These are phyloP conservation scores for Uloborus diversus DNA, from an alignment of 1,140 invertebrate species.

Conservation along the genomic window DNA sequence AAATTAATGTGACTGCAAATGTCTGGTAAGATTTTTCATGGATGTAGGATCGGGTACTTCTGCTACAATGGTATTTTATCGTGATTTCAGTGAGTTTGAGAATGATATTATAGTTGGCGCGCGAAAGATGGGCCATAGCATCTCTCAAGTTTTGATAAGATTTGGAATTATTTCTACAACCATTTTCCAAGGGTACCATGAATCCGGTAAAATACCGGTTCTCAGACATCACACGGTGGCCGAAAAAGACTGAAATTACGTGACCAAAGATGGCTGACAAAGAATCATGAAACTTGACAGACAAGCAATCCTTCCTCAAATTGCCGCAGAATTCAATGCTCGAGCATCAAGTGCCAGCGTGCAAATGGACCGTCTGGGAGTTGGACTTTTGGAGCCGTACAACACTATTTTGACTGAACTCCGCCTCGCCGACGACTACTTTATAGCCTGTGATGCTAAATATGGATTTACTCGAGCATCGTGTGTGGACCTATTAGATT, in stretches of 20 bases:
- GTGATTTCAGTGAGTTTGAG: neutral
- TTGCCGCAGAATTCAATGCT: neutral
- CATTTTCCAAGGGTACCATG: neutral
- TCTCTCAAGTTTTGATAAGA: neutral
- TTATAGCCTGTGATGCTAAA: too few species aligned
- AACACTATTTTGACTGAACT: too few species aligned
- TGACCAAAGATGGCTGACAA: neutral
- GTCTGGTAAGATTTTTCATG: neutral
- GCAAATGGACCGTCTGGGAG: too few species aligned
- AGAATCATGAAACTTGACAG: neutral
- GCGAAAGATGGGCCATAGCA: neutral
- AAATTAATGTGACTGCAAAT: neutral
- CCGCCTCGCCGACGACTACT: too few species aligned
- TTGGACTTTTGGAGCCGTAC: too few species aligned
- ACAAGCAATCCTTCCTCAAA: neutral
- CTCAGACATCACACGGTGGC: neutral
- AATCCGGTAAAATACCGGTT: neutral
- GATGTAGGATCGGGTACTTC: neutral
- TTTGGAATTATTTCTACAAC: neutral
- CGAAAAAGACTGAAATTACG: neutral
- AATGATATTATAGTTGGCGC: neutral
- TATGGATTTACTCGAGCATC: too few species aligned
- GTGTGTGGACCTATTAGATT: too few species aligned
- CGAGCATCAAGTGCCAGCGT: too few species aligned
- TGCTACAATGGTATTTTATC: neutral